Evolutionary conservation across 2,113 vertebrate genomes (phyloP).

Genomic region (Tupaia tana): DNA sequence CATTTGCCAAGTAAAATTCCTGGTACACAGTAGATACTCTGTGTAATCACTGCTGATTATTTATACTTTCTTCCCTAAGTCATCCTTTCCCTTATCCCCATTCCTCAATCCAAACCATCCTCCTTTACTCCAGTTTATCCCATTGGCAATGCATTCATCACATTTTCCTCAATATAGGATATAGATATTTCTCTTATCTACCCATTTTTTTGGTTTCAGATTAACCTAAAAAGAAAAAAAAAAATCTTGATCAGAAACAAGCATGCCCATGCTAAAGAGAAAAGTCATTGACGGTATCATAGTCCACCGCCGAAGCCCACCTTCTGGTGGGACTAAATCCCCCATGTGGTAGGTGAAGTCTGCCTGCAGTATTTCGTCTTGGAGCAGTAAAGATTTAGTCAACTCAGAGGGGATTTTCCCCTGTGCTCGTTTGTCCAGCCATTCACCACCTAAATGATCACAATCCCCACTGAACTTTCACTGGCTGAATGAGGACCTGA

Average conservation of each 20-base stretch:
- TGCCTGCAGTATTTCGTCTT: not conserved
- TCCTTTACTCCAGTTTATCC: not conserved
- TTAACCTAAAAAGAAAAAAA: not conserved
- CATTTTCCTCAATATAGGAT: not conserved
- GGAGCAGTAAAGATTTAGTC: not conserved
- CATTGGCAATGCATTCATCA: not conserved
- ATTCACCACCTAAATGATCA: not conserved
- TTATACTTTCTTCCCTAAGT: not conserved
- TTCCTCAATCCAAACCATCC: fast-evolving
- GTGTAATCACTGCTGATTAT: not conserved
- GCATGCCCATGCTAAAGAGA: not conserved
- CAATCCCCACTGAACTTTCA: not conserved
- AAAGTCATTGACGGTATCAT: not conserved
- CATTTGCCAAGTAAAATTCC: not conserved
- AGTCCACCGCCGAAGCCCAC: not conserved
- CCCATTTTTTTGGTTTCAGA: not conserved
- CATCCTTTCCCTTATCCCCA: fast-evolving
- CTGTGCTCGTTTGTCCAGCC: not conserved
- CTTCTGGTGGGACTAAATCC: not conserved
- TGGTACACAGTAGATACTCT: not conserved
- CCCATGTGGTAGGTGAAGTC: fast-evolving
- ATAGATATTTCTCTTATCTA: not conserved
- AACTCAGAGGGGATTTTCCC: not conserved
- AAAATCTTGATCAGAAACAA: not conserved
- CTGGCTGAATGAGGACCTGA: no score